Percentiles rank a stretch among this genome's conserved stretches.
These are phyloP conservation scores for Archips crataeganus DNA, from an alignment of 2,888 invertebrate species.

Conservation along the genomic window DNA sequence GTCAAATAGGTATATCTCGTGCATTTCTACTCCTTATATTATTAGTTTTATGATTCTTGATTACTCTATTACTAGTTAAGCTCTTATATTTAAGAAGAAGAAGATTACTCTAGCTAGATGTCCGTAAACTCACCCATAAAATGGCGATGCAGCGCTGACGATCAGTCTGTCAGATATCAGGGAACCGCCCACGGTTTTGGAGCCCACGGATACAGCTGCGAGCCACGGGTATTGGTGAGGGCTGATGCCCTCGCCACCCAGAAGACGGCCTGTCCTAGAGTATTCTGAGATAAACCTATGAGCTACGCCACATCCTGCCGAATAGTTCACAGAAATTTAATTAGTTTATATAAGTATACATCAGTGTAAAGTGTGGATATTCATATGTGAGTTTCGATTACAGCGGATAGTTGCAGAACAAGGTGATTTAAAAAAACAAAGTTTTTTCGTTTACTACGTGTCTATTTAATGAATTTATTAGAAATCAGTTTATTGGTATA, in stretches of 20 bases:
- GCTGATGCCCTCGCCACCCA: conserved; percentile 78
- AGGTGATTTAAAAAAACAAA: too few relatives aligned
- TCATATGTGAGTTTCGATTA: too few relatives aligned
- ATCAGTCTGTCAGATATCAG: conserved; percentile 86
- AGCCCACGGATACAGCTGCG: conserved; percentile 70
- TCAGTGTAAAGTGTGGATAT: too few relatives aligned
- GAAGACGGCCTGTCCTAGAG: conserved; percentile 59
- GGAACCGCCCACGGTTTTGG: conserved; percentile 70
- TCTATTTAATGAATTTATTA: too few relatives aligned
- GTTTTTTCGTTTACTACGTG: too few relatives aligned
- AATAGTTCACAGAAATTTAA: background rate
- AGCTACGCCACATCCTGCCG: conserved; percentile 52
- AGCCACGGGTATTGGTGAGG: conserved; percentile 86
- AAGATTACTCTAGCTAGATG: background rate
- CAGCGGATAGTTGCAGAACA: too few relatives aligned
- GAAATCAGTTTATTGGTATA: too few relatives aligned
- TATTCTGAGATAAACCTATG: conserved; percentile 32
- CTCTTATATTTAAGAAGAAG: too few relatives aligned
- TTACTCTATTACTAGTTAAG: too few relatives aligned
- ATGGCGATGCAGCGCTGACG: conserved; percentile 81
- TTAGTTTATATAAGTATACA: background rate
- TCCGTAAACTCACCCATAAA: conserved; percentile 70
- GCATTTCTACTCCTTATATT: too few relatives aligned
- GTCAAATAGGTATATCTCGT: too few relatives aligned
- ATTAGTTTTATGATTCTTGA: too few relatives aligned